These are phyloP conservation scores for Pedetes capensis DNA, from an alignment of 2,113 vertebrate species.

Conservation along the genomic window DNA sequence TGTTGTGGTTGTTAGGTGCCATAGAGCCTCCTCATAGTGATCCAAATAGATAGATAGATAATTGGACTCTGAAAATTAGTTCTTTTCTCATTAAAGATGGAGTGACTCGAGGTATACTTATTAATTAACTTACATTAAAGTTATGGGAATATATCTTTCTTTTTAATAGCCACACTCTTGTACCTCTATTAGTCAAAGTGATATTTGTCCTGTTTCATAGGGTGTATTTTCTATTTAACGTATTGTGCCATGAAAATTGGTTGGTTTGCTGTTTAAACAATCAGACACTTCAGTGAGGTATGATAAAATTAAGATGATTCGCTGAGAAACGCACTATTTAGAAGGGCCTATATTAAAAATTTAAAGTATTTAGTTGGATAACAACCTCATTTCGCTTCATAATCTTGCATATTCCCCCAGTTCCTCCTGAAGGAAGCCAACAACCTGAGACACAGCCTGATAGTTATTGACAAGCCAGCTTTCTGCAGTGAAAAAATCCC, in stretches of 20 bases:
- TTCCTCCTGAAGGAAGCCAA: slow-evolving; percentile 19
- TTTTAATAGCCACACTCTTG: neutral
- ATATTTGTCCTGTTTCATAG: neutral
- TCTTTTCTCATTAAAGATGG: neutral
- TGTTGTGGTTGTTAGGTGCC: no score
- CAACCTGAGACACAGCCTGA: neutral
- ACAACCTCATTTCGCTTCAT: neutral
- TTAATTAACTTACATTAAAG: neutral
- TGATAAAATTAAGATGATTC: slow-evolving; percentile 39
- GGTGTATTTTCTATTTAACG: neutral
- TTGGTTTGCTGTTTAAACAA: slow-evolving; percentile 1
- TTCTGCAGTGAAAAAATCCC: slow-evolving; percentile 48
- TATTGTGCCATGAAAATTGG: neutral
- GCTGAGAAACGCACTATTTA: slow-evolving; percentile 14
- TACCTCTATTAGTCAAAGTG: neutral
- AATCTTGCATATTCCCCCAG: neutral
- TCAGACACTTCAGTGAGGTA: neutral
- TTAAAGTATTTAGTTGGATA: neutral
- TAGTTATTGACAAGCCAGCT: slow-evolving; percentile 6
- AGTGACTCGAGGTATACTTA: neutral
- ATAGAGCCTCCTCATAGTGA: no score
- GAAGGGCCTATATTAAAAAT: slow-evolving; percentile 5
- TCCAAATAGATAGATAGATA: neutral
- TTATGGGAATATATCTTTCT: neutral
- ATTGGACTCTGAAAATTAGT: neutral